phyloP scores from a whole-genome alignment of 2,888 invertebrate species.

The Nineta flava region DNA sequence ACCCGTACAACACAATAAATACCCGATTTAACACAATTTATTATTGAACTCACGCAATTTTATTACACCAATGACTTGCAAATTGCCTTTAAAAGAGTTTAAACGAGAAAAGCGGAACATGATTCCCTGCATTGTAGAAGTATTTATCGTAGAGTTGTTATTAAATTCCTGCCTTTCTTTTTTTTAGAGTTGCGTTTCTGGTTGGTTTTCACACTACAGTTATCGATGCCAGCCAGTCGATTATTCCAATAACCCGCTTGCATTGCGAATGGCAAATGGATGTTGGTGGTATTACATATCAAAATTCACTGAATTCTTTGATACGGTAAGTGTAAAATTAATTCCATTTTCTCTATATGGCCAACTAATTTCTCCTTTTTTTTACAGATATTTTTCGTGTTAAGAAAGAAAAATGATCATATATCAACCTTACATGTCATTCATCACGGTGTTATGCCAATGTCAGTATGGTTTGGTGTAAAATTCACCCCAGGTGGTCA shows the following conservation, averaged over 20 bases:
- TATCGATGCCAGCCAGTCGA: conserved; percentile 68
- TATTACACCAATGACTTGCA: too few species aligned
- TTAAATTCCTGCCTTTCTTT: conserved; percentile 5
- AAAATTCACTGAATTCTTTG: conserved; percentile 92
- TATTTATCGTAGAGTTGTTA: too few species aligned
- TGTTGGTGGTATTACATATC: conserved; percentile 97
- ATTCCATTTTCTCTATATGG: background rate
- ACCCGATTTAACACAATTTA: too few species aligned
- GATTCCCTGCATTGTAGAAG: too few species aligned
- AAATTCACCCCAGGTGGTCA: conserved; percentile 61
- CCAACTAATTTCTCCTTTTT: background rate
- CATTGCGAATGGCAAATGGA: conserved; percentile 70
- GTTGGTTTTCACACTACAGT: conserved; percentile 60
- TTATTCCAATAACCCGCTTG: conserved; percentile 48
- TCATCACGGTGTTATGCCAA: conserved; percentile 93
- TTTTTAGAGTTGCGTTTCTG: conserved; percentile 36
- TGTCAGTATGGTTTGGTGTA: conserved; percentile 68
- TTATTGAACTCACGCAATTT: too few species aligned
- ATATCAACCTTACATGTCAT: conserved; percentile 89
- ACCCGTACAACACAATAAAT: too few species aligned
- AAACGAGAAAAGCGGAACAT: too few species aligned
- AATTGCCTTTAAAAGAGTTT: too few species aligned
- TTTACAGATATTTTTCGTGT: conserved; percentile 67
- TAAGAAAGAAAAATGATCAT: conserved; percentile 88
- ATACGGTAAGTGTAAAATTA: conserved; percentile 50